phyloP scores from a whole-genome alignment of 2,113 vertebrate genomes.

The Hemichromis elongatus region DNA sequence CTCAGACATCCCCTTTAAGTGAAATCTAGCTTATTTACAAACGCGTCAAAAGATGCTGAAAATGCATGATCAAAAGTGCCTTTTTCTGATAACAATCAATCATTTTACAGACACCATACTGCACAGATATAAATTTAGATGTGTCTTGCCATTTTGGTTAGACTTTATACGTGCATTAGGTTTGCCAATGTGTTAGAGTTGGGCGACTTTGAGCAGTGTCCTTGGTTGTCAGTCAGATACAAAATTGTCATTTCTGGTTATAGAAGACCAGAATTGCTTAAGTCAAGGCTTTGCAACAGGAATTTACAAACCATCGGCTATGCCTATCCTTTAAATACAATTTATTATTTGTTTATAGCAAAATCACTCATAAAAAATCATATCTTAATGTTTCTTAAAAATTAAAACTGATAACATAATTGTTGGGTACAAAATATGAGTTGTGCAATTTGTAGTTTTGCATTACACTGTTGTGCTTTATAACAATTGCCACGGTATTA shows the following conservation, averaged over 20 bases:
- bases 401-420: not conserved
- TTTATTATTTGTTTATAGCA: not conserved
- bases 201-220: not conserved
- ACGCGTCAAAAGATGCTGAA: not conserved
- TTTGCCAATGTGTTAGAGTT: not conserved
- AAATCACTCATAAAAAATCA: rapidly evolving
- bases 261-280: not conserved
- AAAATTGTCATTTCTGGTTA: not conserved
- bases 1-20: not conserved
- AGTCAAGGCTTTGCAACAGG: not conserved
- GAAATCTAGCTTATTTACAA: not conserved
- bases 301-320: not conserved
- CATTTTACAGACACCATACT: not conserved
- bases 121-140: not conserved
- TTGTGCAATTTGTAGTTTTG: not conserved
- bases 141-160: not conserved
- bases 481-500: not conserved
- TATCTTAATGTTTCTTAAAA: not conserved
- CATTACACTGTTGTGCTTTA: not conserved
- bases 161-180: not conserved
- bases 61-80: not conserved
- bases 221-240: not conserved
- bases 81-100: not conserved
- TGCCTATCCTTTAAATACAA: not conserved
- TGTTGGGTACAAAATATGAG: not conserved